These are phyloP conservation scores for Idris sp. DNA, from an alignment of 1,140 invertebrate species.

Conservation along the genomic window DNA sequence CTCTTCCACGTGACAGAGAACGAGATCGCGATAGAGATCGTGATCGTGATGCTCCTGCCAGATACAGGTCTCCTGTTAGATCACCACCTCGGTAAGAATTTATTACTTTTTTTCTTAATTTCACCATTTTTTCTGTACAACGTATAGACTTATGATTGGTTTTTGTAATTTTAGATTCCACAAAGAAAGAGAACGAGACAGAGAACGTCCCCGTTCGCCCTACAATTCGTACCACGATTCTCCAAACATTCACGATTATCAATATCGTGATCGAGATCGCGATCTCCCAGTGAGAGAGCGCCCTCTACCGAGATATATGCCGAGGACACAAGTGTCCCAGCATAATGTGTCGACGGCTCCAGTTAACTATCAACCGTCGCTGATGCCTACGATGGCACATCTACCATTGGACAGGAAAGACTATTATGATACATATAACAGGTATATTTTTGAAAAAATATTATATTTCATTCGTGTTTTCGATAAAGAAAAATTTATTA, in stretches of 20 bases:
- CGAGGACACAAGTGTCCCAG: conserved; percentile 69
- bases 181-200: conserved; percentile 73
- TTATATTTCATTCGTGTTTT: conserved; percentile 76
- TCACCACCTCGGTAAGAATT: conserved; percentile 79
- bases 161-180: too few relatives aligned
- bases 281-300: conserved; percentile 70
- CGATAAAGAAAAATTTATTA: conserved; percentile 69
- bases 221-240: conserved; percentile 74
- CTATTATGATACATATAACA: conserved; percentile 80
- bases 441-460: conserved; percentile 78
- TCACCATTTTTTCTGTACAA: too few relatives aligned
- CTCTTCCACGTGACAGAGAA: conserved; percentile 71
- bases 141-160: too few relatives aligned
- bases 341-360: conserved; percentile 67
- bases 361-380: conserved; percentile 65
- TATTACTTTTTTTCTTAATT: too few relatives aligned
- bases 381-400: conserved; percentile 73
- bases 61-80: conserved; percentile 78
- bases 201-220: conserved; percentile 67
- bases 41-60: conserved; percentile 68
- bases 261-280: conserved; percentile 74
- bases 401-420: conserved; percentile 78
- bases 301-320: conserved; percentile 66
- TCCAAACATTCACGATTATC: conserved; percentile 71
- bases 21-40: conserved; percentile 65